Evolutionary conservation across 2,113 vertebrate genomes (phyloP), one percentile per base, ranked within the genome.

Genomic region (Aptenodytes forsteri): DNA sequence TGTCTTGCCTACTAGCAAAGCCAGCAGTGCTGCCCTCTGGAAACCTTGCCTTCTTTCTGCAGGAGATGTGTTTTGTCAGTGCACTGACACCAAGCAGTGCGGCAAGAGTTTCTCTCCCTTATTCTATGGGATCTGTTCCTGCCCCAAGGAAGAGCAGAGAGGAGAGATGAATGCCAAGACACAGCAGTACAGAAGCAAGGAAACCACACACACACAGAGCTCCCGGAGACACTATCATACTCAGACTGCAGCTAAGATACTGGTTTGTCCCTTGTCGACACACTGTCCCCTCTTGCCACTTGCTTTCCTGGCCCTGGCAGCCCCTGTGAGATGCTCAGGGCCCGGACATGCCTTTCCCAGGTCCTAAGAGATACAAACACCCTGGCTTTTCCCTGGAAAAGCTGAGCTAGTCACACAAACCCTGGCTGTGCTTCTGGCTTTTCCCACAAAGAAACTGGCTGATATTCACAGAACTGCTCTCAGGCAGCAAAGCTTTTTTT

Each of bases 61-160:
- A 59, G 90, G 44, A 59, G 49, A 87, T 77, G 70, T 30, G 34
- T 79, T 85, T 64, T 91, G 59, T 89, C 95, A 95, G 81, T 25
- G 46, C 70, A 5, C 83, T 64, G 81, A 47, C 64, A 77, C 65
- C 47, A 67, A 76, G 36, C 36, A 66, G 62, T 5, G 0, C 19
- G 29, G 86, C 11, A 11, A 85, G 58, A 96, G 52, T 61, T 87
- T 59, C 77, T 85, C 62, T 91, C 40, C 49, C n/a, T 90, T 65
- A 55, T 83, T 81, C 95, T 44, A 11, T 10, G 32, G 42, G 47
- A 67, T 93, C 95, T 8, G 3, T 67, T 89, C 22, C 21, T 84
- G 84, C 52, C 86, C 40, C 82, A 79, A 55, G 71, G 59, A 73
- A 32, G 34, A 76, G 77, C 38, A 84, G 73, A 95, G 77, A 26